Percentiles rank a stretch among this genome's conserved stretches.
phyloP scores from a whole-genome alignment of 2,113 vertebrate genomes.

The Anoura caudifer region DNA sequence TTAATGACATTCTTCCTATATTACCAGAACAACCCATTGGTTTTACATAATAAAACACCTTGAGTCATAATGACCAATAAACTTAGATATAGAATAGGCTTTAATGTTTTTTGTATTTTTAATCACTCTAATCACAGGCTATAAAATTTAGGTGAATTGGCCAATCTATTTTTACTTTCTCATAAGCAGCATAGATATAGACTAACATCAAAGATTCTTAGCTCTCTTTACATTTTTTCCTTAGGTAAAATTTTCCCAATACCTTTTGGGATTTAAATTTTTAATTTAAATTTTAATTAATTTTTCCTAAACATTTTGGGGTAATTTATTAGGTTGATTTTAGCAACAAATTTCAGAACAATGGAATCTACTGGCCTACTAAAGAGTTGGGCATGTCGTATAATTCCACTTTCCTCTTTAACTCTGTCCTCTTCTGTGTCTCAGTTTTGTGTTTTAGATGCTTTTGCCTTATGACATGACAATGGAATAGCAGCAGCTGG shows the following conservation, averaged over 20 bases:
- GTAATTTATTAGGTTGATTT: not conserved
- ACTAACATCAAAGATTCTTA: not conserved
- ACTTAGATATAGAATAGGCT: not conserved
- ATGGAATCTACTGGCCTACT: not conserved
- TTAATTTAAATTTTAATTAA: not conserved
- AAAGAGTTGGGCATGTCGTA: fast-evolving
- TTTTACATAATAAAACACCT: not conserved
- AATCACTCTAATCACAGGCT: not conserved
- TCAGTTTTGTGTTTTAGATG: not conserved
- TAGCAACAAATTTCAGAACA: not conserved
- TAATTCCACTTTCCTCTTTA: not conserved
- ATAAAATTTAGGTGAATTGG: not conserved
- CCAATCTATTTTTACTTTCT: not conserved
- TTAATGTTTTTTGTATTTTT: not conserved
- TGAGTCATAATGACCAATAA: not conserved
- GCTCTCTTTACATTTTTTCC: not conserved
- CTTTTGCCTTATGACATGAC: not conserved
- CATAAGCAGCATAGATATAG: not conserved
- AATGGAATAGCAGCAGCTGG: not conserved
- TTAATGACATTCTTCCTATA: not conserved
- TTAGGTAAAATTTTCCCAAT: not conserved
- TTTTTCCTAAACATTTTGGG: not conserved
- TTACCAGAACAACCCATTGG: not conserved
- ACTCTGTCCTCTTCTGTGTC: not conserved
- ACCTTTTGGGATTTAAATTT: not conserved